Conservation (phyloP, 2,888 invertebrate species). For the Prenolepis imparis region DNA sequence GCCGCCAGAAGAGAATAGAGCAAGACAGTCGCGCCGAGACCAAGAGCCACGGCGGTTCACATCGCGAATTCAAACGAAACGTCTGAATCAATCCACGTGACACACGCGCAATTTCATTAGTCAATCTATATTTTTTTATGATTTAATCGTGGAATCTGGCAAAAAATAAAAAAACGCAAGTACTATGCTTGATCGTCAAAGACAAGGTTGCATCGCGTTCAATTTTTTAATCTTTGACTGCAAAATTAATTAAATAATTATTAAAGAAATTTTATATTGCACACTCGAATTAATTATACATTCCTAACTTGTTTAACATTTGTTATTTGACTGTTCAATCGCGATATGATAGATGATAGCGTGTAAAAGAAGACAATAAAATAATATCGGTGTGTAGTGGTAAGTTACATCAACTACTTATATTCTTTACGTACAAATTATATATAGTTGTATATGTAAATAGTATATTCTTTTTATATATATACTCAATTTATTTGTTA, state of each 20-base stretch:
- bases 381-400: background rate
- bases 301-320: slow-evolving; percentile 14
- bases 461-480: background rate
- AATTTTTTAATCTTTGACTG: background rate
- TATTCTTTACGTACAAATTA: background rate
- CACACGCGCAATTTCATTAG: slow-evolving; percentile 31
- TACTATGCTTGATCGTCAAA: background rate
- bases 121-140: background rate
- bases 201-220: background rate
- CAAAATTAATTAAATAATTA: slow-evolving; percentile 22
- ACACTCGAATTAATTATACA: slow-evolving; percentile 11
- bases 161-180: background rate
- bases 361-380: slow-evolving; percentile 1
- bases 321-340: background rate
- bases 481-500: too few relatives aligned
- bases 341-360: slow-evolving; percentile 1
- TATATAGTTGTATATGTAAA: background rate
- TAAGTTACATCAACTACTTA: slow-evolving; percentile 15
- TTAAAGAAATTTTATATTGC: background rate
- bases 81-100: slow-evolving; percentile 71
- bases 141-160: background rate
- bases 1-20: slow-evolving; percentile 79
- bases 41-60: slow-evolving; percentile 80
- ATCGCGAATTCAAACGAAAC: slow-evolving; percentile 60
- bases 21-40: slow-evolving; percentile 82